Evolutionary conservation across 2,113 vertebrate species (phyloP), one percentile per base, ranked within the genome.

Genomic region (Silurus asotus): DNA sequence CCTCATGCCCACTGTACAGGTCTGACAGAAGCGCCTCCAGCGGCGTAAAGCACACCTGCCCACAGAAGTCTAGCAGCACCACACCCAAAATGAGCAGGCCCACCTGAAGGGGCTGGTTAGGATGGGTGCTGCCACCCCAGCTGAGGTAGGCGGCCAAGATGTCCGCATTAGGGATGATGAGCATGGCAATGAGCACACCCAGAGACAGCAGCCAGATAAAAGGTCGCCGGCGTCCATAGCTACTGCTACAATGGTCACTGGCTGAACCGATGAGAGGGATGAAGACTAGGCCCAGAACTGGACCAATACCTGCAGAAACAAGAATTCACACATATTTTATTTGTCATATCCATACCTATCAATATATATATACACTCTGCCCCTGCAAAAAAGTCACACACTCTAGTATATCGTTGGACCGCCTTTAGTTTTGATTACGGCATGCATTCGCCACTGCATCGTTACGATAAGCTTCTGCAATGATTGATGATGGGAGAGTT

Each of bases 151-250:
- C 89, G 5, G 95, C 94, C 89, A 95, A 84, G 9, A 93, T 25
- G 4, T 95, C 94, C 0, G 95, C 94, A 0, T 94, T 90, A 25
- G 95, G 94, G 88, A 96, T 95, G 91, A 95, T 94, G 81, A 95
- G 81, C 53, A 96, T 93, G 0, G 95, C 94, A 56, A 95, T 55
- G 4, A 96, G 93, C 49, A 96, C 95, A 20, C 95, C 95, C 86
- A 94, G 81, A 4, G 95, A 95, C 79, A 96, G 90, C 90, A 95
- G 88, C 94, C 94, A 95, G 91, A 96, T 96, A 88, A 96, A 96
- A 10, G 95, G 95, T 1, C 94, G 91, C 0, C 95, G 90, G 1
- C 95, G 92, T 82, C 95, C 95, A 3, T 95, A 95, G 69, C 91
- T 93, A 88, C 94, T 95, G 91, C 91, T 92, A 90, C 95, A 96